Evolutionary conservation across 2,797 vertebrate species (phyloP).

Genomic region (Denticeps clupeoides): DNA sequence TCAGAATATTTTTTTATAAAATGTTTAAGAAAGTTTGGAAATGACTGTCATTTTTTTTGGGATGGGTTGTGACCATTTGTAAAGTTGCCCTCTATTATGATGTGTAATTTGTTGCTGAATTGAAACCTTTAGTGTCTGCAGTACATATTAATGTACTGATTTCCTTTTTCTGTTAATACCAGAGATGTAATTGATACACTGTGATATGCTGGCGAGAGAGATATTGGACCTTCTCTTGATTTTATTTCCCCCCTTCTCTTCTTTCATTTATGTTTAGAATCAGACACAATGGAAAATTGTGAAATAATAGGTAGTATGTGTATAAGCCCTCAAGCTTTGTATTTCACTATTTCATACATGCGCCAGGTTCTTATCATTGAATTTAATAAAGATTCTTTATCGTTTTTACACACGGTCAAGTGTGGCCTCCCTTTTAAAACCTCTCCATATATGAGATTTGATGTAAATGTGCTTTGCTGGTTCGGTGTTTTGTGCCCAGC

Average conservation of each 20-base stretch:
- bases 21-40: no score
- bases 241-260: neutral
- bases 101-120: no score
- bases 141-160: no score
- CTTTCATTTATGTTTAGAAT: neutral
- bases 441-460: no score
- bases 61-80: no score
- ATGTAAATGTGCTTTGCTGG: neutral
- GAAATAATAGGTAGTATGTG: neutral
- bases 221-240: neutral
- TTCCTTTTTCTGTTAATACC: slow-evolving; percentile 4
- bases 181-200: slow-evolving; percentile 2
- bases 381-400: slow-evolving; percentile 3
- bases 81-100: no score
- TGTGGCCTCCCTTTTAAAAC: no score
- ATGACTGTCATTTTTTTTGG: no score
- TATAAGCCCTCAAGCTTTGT: neutral
- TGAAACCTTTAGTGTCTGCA: no score
- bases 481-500: no score
- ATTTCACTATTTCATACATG: neutral
- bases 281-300: neutral
- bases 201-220: neutral
- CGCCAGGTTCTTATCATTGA: neutral
- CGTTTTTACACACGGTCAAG: neutral
- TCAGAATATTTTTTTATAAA: no score